Evolutionary conservation across 2,797 vertebrate species (phyloP), one percentile per base, ranked within the genome.

Genomic region (Tapera naevia): DNA sequence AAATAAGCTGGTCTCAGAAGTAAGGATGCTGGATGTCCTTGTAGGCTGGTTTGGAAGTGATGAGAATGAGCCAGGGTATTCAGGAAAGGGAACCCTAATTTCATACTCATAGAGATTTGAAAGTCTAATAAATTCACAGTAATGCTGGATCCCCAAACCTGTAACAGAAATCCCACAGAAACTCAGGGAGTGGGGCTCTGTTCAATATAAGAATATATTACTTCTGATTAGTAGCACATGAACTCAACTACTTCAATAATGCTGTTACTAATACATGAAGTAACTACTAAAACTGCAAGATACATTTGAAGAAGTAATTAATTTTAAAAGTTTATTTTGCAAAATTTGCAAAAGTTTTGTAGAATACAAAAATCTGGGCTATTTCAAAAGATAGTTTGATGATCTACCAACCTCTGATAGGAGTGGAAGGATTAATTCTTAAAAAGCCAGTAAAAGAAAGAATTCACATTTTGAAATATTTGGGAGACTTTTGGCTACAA

Each of bases 81-180:
- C 45, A 56, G 25, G 17, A 33, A 28, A 67, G 58, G 65, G 14
- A 91, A 80, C 5, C 5, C 23, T 62, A 56, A 71, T 25, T 54
- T 5, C 17, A n/a, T 0, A 0, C 8, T 54, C 0, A 0, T 6
- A 37, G 24, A 37, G 13, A 69, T 69, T 65, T 80, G 22, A 16
- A 64, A 70, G 5, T 15, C 22, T 90, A 14, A 1, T 60, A 50
- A 78, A 74, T 58, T 86, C 7, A 46, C 11, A 33, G 4, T 57
- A 76, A 33, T n/a, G 41, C 13, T 62, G 65, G 24, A 11, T 50
- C 19, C 21, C 28, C 24, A 73, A n/a, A 85, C 17, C 32, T 60
- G 10, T n/a, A 70, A 56, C 8, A 84, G 28, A 67, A 90, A 45
- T 32, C 17, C 22, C 33, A 24, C 21, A 80, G 50, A 83, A 74